Base-by-base conservation (phyloP, 2,797 vertebrate genomes). In the Typhlichthys subterraneus region DNA sequence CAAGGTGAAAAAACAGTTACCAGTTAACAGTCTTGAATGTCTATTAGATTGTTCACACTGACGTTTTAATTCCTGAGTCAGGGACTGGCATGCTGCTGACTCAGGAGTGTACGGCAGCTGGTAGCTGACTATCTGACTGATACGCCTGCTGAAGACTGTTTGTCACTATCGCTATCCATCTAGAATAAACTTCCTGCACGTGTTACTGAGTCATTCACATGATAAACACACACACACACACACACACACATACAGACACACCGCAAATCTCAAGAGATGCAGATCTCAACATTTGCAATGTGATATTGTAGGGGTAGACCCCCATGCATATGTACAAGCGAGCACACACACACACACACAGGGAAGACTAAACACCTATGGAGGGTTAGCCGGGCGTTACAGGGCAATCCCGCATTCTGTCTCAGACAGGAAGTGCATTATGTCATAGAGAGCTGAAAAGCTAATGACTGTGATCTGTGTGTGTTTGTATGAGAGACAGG, bases 111-210 rank as follows among this genome's bases (percentile, higher is more conserved):
- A 23, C 19, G 19, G 19, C 2, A 23, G 19, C 19, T 23, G 19
- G 19, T 23, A 23, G 19, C 19, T 23, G 19, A 23, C 19, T 7
- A n/a, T n/a, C n/a, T n/a, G 33, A 7, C 33, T 33, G 33, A 5
- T 5, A 5, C 33, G 33, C 0, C 33, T 7, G 33, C 33, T 38
- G 0, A 38, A 38, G 33, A 7, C 33, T 38, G 33, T 0, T 38
- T 38, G 5, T 38, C 2, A 11, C 2, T 6, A n/a, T 57, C 8
- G 0, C 42, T n/a, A n/a, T 56, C 13, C 33, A 53, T 81, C 71
- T 81, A 63, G 11, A 76, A 65, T 84, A 84, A 84, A 88, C 81
- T 79, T 87, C 79, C 84, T 70, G 64, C 72, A 69, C 55, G 67
- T 65, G 71, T 71, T 67, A 72, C 68, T 71, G 50, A 51, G 62